These are phyloP conservation scores for Anthopleura xanthogrammica DNA, from an alignment of 92 coral and sea anemone genomes.

Conservation along the genomic window DNA sequence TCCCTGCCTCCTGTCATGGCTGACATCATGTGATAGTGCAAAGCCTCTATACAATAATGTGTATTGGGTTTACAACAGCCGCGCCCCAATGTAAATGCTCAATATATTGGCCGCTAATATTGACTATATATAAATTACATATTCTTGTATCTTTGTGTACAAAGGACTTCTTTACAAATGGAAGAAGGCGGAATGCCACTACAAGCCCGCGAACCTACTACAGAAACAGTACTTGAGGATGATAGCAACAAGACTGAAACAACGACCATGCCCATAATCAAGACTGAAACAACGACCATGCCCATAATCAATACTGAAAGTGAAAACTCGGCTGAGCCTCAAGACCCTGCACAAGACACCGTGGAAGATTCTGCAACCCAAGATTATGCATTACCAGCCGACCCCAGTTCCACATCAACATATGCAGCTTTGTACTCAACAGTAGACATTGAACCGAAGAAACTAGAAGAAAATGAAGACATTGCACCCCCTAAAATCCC, in stretches of 20 bases:
- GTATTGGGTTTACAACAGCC: too few species aligned
- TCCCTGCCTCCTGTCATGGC: too few species aligned
- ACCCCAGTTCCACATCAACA: neutral
- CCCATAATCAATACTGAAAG: neutral
- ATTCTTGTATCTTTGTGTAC: neutral
- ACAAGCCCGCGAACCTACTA: neutral
- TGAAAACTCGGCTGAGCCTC: neutral
- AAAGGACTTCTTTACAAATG: neutral
- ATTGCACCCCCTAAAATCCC: neutral
- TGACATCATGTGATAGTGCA: too few species aligned
- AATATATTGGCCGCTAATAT: too few species aligned
- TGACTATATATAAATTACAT: too few species aligned
- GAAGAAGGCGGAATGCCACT: neutral
- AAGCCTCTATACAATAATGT: too few species aligned
- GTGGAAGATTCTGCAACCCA: neutral
- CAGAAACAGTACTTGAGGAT: neutral
- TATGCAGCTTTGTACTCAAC: neutral
- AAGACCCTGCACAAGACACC: neutral
- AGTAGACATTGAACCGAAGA: neutral
- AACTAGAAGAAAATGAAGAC: neutral
- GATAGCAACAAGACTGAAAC: neutral
- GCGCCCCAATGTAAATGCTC: too few species aligned
- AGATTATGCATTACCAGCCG: neutral
- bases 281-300: too few species aligned
- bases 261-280: too few species aligned